These are phyloP conservation scores for Esox niger DNA, from an alignment of 2,113 vertebrate species.

Conservation along the genomic window DNA sequence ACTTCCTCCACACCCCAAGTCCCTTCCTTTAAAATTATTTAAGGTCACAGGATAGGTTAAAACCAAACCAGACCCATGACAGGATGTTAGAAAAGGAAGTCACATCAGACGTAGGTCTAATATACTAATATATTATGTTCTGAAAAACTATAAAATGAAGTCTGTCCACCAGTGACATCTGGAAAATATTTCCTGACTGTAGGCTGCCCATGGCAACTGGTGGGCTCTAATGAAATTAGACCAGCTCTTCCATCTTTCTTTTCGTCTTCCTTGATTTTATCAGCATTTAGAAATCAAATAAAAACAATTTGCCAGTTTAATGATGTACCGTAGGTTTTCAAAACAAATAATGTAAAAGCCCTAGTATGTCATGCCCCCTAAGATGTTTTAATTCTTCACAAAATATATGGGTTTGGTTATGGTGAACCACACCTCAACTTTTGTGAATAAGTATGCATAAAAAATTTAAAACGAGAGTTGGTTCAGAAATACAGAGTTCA, in stretches of 20 bases:
- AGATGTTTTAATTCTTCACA: no score
- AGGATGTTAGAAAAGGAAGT: no score
- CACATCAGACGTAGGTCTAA: no score
- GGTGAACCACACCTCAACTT: no score
- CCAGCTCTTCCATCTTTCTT: not conserved
- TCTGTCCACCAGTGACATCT: conserved; percentile 27
- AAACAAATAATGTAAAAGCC: not conserved
- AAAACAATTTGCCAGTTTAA: not conserved
- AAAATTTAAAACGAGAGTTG: no score
- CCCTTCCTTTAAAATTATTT: not conserved
- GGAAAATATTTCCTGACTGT: conserved; percentile 36
- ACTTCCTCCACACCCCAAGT: not conserved
- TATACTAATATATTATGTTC: not conserved
- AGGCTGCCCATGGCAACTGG: not conserved
- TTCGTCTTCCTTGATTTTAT: not conserved
- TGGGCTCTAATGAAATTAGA: not conserved
- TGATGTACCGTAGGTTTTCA: not conserved
- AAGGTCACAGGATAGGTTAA: not conserved
- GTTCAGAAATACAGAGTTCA: no score
- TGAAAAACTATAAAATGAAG: conserved; percentile 15
- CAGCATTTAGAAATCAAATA: not conserved
- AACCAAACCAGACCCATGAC: not conserved
- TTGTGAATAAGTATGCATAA: no score
- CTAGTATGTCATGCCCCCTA: no score
- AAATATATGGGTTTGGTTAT: no score